These are phyloP conservation scores for Spodoptera litura DNA, from an alignment of 1,140 invertebrate species.

Conservation along the genomic window DNA sequence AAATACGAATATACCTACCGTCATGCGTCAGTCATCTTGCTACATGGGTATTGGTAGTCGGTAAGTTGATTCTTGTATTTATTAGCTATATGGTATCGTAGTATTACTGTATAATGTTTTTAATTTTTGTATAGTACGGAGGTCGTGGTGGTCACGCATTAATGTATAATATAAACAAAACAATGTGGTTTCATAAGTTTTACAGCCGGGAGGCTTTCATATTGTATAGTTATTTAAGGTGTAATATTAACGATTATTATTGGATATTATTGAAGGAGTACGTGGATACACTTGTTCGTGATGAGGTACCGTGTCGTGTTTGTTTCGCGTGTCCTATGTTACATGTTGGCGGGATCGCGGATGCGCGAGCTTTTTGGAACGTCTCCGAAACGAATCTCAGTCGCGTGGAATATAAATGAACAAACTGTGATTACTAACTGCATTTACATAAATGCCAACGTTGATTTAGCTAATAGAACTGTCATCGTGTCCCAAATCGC, in stretches of 20 bases:
- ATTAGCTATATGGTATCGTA: slow-evolving; percentile 83
- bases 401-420: slow-evolving; percentile 17
- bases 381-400: slow-evolving; percentile 14
- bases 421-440: slow-evolving; percentile 34
- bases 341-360: slow-evolving; percentile 6
- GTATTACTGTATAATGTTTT: slow-evolving; percentile 83
- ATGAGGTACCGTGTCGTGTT: slow-evolving; percentile 40
- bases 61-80: slow-evolving; percentile 84
- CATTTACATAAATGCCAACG: slow-evolving; percentile 32
- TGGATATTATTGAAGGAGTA: slow-evolving; percentile 45
- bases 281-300: slow-evolving; percentile 50
- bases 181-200: slow-evolving; percentile 73
- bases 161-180: slow-evolving; percentile 75
- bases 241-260: slow-evolving; percentile 73
- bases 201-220: slow-evolving; percentile 68
- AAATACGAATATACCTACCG: slow-evolving; percentile 77
- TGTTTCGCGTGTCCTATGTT: not conserved
- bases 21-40: slow-evolving; percentile 67
- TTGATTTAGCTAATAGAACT: slow-evolving; percentile 32
- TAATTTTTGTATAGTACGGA: slow-evolving; percentile 85
- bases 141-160: slow-evolving; percentile 67
- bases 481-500: slow-evolving; percentile 31
- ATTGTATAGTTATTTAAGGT: slow-evolving; percentile 81
- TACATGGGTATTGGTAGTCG: slow-evolving; percentile 75
- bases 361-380: slow-evolving; percentile 21